Conservation (phyloP, 2,113 vertebrate genomes). For the Xyliphius kryptos region DNA sequence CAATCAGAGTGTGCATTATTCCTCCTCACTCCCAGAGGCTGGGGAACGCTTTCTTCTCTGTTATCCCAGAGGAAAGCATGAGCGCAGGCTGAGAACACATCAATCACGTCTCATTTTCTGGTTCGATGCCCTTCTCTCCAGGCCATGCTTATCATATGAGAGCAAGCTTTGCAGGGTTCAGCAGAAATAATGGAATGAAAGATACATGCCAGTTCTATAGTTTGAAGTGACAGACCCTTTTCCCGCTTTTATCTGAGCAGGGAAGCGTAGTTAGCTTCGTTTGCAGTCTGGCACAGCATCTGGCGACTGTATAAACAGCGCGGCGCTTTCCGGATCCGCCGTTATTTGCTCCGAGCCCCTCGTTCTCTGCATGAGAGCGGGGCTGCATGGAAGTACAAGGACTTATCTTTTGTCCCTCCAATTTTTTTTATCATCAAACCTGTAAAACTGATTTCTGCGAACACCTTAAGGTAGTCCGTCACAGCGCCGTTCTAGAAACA, state of each 20-base stretch:
- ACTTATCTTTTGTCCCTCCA: constrained; percentile 45
- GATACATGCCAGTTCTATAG: constrained; percentile 27
- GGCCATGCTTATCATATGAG: constrained; percentile 9
- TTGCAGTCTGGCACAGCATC: constrained; percentile 3
- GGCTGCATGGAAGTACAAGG: constrained; percentile 35
- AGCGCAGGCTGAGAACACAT: constrained; percentile 24
- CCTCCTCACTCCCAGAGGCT: background rate
- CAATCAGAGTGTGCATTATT: background rate
- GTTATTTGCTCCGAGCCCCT: background rate
- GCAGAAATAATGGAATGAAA: constrained; percentile 21
- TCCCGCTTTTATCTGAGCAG: background rate
- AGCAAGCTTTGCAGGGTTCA: constrained; percentile 20
- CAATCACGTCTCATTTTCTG: constrained; percentile 40
- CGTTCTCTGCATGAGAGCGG: constrained; percentile 6
- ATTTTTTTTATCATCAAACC: constrained; percentile 49
- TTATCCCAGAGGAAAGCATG: constrained; percentile 10
- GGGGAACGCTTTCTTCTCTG: background rate
- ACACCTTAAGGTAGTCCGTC: constrained; percentile 45
- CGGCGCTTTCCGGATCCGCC: background rate
- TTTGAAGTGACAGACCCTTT: constrained; percentile 7
- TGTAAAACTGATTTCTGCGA: constrained; percentile 55
- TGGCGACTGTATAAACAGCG: background rate
- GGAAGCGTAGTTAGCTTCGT: constrained; percentile 1
- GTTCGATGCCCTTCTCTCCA: constrained; percentile 15
- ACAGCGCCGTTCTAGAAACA: constrained; percentile 41